These are phyloP conservation scores for Chionis minor DNA, from an alignment of 2,113 vertebrate species.

Conservation along the genomic window DNA sequence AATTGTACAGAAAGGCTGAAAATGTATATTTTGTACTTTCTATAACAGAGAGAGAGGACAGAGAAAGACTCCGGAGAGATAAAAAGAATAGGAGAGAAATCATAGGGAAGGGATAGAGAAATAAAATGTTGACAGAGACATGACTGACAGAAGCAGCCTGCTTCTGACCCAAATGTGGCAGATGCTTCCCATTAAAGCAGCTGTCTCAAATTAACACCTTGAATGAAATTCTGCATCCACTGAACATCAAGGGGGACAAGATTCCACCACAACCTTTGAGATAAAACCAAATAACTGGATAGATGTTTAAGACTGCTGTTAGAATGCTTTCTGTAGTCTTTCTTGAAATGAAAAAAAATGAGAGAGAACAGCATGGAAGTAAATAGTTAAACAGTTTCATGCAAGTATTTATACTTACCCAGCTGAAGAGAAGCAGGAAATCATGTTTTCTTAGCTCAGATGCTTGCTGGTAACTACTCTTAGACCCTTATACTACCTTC, in stretches of 20 bases:
- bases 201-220: neutral
- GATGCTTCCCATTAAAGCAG: neutral
- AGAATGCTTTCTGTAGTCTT: neutral
- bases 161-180: neutral
- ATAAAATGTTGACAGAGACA: neutral
- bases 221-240: neutral
- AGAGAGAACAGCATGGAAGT: neutral
- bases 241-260: neutral
- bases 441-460: slow-evolving; percentile 69
- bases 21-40: neutral
- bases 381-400: neutral
- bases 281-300: neutral
- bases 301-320: neutral
- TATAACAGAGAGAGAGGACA: neutral
- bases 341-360: neutral
- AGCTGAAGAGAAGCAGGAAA: slow-evolving; percentile 72
- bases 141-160: neutral
- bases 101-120: neutral
- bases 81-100: neutral
- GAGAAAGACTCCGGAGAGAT: neutral
- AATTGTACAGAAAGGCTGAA: neutral
- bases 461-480: slow-evolving; percentile 56
- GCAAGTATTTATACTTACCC: slow-evolving; percentile 58
- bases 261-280: neutral
- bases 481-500: slow-evolving; percentile 40